These are phyloP conservation scores for Merodon equestris DNA, from an alignment of 2,888 invertebrate genomes.

Conservation along the genomic window DNA sequence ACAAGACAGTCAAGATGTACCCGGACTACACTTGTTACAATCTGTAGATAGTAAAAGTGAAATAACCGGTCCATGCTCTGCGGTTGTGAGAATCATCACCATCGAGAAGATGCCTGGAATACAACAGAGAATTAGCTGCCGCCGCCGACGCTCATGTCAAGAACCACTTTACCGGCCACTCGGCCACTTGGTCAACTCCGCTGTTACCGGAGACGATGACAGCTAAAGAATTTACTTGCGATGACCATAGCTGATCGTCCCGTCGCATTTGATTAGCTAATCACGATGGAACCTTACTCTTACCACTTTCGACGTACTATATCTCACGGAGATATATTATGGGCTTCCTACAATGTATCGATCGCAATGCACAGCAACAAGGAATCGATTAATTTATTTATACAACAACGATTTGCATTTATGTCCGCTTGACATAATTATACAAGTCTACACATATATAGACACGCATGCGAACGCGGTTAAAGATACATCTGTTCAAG, in stretches of 20 bases:
- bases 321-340: neutral
- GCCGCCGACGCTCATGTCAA: neutral
- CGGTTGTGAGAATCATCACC: constrained; percentile 38
- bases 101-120: constrained; percentile 1
- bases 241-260: constrained; percentile 55
- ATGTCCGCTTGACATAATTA: constrained; percentile 69
- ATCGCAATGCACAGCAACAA: neutral
- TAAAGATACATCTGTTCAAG: constrained; percentile 39
- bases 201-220: constrained; percentile 1
- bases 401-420: constrained; percentile 57
- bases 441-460: constrained; percentile 21
- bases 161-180: too few species aligned
- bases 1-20: constrained; percentile 39
- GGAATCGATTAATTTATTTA: constrained; percentile 56
- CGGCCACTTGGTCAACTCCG: too few species aligned
- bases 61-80: constrained; percentile 61
- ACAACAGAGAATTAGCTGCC: too few species aligned
- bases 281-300: constrained; percentile 53
- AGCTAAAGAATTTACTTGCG: constrained; percentile 32
- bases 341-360: too few species aligned
- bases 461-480: constrained; percentile 33
- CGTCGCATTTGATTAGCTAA: constrained; percentile 58
- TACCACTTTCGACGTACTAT: constrained; percentile 27
- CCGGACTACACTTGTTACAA: constrained; percentile 69
- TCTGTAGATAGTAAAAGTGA: constrained; percentile 68